These are phyloP conservation scores for Hoplostethus atlanticus DNA, from an alignment of 2,797 vertebrate genomes.

Conservation along the genomic window DNA sequence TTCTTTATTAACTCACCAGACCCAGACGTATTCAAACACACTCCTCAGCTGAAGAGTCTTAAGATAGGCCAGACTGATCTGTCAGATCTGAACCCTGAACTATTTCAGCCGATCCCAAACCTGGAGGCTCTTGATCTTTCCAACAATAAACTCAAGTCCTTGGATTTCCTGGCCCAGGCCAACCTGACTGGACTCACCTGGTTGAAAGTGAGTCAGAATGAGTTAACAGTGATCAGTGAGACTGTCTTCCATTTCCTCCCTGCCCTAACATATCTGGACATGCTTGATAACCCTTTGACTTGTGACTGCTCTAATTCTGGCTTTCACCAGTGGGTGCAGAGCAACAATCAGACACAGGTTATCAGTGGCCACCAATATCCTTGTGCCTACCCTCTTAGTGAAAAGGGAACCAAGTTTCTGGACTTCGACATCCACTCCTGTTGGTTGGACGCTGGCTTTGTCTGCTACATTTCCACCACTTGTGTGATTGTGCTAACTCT, in stretches of 20 bases:
- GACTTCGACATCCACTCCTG: conserved; percentile 55
- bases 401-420: conserved; percentile 47
- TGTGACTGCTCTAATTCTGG: conserved; percentile 71
- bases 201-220: conserved; percentile 28
- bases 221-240: conserved; percentile 31
- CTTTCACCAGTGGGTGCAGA: conserved; percentile 67
- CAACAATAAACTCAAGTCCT: conserved; percentile 24
- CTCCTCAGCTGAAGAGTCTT: conserved; percentile 20
- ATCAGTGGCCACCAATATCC: conserved; percentile 34
- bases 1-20: neutral
- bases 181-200: conserved; percentile 1
- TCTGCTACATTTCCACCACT: conserved; percentile 59
- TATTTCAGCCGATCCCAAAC: conserved; percentile 28
- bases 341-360: conserved; percentile 65
- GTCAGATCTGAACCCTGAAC: neutral
- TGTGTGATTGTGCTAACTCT: conserved; percentile 50
- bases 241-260: neutral
- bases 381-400: conserved; percentile 39
- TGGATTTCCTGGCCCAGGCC: conserved; percentile 41
- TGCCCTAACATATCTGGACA: conserved; percentile 57
- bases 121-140: conserved; percentile 18
- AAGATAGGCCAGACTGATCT: conserved; percentile 8
- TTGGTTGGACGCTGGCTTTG: conserved; percentile 30
- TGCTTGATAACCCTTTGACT: conserved; percentile 63
- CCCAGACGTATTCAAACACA: conserved; percentile 23